A percentile compares a stretch with the other conserved stretches of the same genome.
These are phyloP conservation scores for Pelosia muscerda DNA, from an alignment of 2,888 invertebrate species.

Conservation along the genomic window DNA sequence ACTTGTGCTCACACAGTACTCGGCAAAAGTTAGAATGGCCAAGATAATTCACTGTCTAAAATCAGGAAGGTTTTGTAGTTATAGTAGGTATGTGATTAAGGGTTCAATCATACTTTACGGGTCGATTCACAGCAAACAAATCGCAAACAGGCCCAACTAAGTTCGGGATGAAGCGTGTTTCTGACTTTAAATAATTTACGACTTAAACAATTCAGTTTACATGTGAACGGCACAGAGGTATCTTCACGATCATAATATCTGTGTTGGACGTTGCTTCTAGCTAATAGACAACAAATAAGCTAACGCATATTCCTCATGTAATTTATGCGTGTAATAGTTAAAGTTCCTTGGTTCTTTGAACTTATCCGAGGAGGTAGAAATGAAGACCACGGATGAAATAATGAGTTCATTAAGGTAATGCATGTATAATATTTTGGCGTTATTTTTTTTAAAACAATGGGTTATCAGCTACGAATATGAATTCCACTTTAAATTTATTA, in stretches of 20 bases:
- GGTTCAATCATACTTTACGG: constrained; percentile 66
- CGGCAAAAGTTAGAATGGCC: neutral
- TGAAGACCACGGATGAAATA: constrained; percentile 28
- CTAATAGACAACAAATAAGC: constrained; percentile 56
- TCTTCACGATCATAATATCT: constrained; percentile 65
- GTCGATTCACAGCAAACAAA: constrained; percentile 66
- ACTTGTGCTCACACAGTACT: no score
- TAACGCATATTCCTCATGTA: constrained; percentile 68
- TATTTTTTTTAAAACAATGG: neutral
- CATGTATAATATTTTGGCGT: neutral
- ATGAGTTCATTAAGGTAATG: constrained; percentile 39
- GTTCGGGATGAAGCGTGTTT: constrained; percentile 68
- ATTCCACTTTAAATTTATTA: constrained; percentile 19
- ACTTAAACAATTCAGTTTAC: constrained; percentile 75
- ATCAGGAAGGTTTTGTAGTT: constrained; percentile 39
- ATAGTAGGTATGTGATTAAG: constrained; percentile 55
- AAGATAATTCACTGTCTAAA: constrained; percentile 25
- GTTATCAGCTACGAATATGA: constrained; percentile 34
- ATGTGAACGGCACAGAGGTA: constrained; percentile 67
- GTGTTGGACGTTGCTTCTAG: constrained; percentile 72
- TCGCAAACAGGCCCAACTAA: constrained; percentile 72
- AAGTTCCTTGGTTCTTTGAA: constrained; percentile 65
- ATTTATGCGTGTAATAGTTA: constrained; percentile 72
- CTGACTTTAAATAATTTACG: constrained; percentile 80
- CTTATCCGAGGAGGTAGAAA: constrained; percentile 56